Percentiles rank a stretch among this genome's conserved stretches.
These are phyloP conservation scores for Drosophila sordidula DNA, from an alignment of 2,888 invertebrate genomes.

Conservation along the genomic window DNA sequence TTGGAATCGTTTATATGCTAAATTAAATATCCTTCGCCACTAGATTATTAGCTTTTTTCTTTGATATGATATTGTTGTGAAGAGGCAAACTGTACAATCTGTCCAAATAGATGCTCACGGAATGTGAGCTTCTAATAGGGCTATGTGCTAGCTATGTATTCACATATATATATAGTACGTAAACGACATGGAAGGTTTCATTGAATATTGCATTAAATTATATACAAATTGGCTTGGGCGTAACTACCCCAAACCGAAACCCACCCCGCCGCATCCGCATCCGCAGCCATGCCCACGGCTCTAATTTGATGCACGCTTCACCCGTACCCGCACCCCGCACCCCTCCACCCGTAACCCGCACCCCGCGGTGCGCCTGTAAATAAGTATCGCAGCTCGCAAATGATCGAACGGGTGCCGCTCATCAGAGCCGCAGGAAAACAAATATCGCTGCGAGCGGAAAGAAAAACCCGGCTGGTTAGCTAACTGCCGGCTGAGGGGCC, in stretches of 20 bases:
- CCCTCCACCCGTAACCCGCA: background rate
- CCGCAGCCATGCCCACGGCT: slow-evolving; percentile 30
- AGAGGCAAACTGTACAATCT: no score
- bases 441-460: slow-evolving; percentile 17
- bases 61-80: no score
- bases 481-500: background rate
- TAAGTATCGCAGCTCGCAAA: slow-evolving; percentile 53
- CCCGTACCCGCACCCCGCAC: background rate
- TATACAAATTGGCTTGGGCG: slow-evolving; percentile 68
- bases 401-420: slow-evolving; percentile 58
- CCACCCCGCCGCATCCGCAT: slow-evolving; percentile 48
- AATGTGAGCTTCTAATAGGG: background rate
- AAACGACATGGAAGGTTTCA: slow-evolving; percentile 43
- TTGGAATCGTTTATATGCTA: no score
- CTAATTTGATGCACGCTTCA: slow-evolving; percentile 58
- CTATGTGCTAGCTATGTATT: slow-evolving; percentile 7
- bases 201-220: slow-evolving; percentile 67
- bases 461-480: slow-evolving; percentile 18
- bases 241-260: slow-evolving; percentile 52
- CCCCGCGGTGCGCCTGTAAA: slow-evolving; percentile 44
- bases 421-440: slow-evolving; percentile 28
- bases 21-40: no score
- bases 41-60: no score
- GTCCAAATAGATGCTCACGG: no score
- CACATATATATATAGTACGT: slow-evolving; percentile 22